Conservation (phyloP, 2,113 vertebrate genomes). For the Rhynchomys soricoides region DNA sequence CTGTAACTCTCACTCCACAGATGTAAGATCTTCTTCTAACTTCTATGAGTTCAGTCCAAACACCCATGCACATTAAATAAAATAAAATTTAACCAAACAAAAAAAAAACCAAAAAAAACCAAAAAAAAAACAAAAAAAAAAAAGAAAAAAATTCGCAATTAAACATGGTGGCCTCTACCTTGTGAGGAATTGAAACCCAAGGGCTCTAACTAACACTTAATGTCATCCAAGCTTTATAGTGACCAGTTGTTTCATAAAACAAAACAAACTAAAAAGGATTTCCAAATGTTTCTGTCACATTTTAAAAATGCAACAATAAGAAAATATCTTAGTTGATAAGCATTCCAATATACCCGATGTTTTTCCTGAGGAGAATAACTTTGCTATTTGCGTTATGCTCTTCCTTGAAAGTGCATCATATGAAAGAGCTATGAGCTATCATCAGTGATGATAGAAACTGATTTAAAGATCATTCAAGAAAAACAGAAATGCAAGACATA, state of each 20-base stretch:
- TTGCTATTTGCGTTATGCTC: not conserved
- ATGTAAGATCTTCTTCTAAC: not conserved
- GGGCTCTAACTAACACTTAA: not conserved
- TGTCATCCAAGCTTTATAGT: not conserved
- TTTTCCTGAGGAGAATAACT: not conserved
- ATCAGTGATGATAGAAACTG: not conserved
- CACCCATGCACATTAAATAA: not conserved
- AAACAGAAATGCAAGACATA: not conserved
- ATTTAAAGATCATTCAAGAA: not conserved
- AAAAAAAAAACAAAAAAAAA: too few relatives aligned
- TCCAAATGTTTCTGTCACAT: not conserved
- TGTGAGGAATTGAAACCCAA: not conserved
- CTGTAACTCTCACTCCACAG: not conserved
- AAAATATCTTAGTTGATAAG: not conserved
- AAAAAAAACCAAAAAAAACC: too few relatives aligned
- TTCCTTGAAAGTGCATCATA: not conserved
- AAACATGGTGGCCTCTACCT: not conserved
- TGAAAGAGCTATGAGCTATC: not conserved
- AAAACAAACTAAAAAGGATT: not conserved
- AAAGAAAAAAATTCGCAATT: not conserved
- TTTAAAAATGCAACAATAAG: not conserved
- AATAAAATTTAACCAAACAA: not conserved
- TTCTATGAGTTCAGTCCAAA: not conserved
- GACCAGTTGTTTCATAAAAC: not conserved
- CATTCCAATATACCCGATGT: not conserved